phyloP scores from a whole-genome alignment of 2,113 vertebrate species.

The Bubalus kerabau region DNA sequence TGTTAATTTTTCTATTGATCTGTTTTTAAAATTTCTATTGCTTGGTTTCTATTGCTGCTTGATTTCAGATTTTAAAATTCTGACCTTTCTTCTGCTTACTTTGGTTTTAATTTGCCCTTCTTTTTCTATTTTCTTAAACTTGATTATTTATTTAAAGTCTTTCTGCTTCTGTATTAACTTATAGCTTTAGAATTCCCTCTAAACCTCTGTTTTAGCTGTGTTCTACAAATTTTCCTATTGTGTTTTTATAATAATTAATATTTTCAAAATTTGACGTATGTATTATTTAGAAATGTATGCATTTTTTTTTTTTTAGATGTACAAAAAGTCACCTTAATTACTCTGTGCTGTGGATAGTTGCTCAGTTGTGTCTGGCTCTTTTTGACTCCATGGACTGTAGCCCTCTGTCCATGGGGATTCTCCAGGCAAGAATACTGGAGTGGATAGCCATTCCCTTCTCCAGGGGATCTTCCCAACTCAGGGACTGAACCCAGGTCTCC shows the following conservation, averaged over 20 bases:
- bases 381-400: too few species aligned
- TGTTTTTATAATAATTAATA: not conserved
- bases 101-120: not conserved
- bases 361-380: too few species aligned
- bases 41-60: not conserved
- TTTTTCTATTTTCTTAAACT: not conserved
- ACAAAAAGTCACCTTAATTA: not conserved
- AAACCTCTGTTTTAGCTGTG: not conserved
- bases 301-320: not conserved
- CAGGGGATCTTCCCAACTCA: too few species aligned
- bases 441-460: too few species aligned
- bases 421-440: too few species aligned
- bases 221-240: not conserved
- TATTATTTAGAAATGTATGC: not conserved
- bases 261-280: not conserved
- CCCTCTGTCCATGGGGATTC: too few species aligned
- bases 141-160: not conserved
- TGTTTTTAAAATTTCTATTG: not conserved
- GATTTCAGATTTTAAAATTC: not conserved
- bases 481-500: too few species aligned
- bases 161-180: not conserved
- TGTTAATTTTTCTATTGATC: not conserved
- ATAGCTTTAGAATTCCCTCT: not conserved
- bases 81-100: not conserved
- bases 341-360: not conserved